These are phyloP conservation scores for Sphaerophoria rueppellii DNA, from an alignment of 2,888 invertebrate genomes.

Conservation along the genomic window DNA sequence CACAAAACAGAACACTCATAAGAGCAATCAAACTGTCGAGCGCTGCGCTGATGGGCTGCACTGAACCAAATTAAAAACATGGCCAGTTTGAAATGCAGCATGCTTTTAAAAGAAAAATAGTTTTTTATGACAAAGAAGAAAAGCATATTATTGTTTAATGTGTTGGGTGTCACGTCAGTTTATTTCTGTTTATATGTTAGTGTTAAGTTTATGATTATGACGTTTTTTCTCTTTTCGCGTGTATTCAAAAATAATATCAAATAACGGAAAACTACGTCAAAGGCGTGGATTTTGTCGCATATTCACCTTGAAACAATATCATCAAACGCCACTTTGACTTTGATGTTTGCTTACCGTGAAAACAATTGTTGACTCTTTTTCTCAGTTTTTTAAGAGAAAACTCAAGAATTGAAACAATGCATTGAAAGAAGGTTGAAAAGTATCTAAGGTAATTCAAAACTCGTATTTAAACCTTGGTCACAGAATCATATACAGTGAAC, in stretches of 20 bases:
- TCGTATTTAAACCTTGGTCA: conserved; percentile 26
- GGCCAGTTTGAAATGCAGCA: no score
- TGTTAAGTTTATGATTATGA: background rate
- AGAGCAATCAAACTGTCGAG: no score
- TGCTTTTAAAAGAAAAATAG: conserved; percentile 15
- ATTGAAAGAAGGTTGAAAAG: background rate
- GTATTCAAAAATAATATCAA: conserved; percentile 6
- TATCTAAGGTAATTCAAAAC: conserved; percentile 30
- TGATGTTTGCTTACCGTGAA: conserved; percentile 53
- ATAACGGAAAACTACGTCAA: conserved; percentile 33
- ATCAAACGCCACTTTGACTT: conserved; percentile 45
- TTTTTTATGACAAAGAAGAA: conserved; percentile 25
- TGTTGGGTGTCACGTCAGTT: conserved; percentile 16
- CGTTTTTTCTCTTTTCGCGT: background rate
- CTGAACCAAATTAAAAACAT: no score
- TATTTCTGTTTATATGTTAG: conserved; percentile 22
- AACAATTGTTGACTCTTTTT: background rate
- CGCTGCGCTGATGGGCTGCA: no score
- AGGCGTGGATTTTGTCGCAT: conserved; percentile 7
- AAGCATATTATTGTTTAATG: background rate
- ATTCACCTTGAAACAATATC: conserved; percentile 36
- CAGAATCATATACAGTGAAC: conserved; percentile 28
- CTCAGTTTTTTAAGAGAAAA: conserved; percentile 15
- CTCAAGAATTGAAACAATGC: background rate
- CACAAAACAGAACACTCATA: no score